A percentile compares a stretch with the other conserved stretches of the same genome.
Evolutionary conservation across 2,797 vertebrate genomes (phyloP).

Genomic region (Rhinoraja longicauda): DNA sequence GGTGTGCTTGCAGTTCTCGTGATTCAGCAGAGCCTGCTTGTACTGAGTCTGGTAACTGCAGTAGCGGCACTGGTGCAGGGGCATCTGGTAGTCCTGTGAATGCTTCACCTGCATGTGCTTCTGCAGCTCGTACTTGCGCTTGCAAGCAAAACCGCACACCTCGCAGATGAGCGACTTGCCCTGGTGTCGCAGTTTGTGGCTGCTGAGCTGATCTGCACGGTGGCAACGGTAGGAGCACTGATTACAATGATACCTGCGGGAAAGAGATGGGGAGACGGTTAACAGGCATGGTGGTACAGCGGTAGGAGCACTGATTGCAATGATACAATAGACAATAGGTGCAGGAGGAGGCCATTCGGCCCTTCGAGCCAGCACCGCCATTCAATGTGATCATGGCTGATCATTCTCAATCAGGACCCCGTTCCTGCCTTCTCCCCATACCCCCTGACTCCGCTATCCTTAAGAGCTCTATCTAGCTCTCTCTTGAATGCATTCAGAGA

Average conservation of each 20-base stretch:
- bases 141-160: constrained; percentile 89
- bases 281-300: too few species aligned
- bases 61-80: constrained; percentile 77
- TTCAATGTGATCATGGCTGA: too few species aligned
- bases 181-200: constrained; percentile 93
- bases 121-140: constrained; percentile 86
- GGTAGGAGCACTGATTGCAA: too few species aligned
- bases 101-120: constrained; percentile 88
- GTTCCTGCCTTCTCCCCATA: too few species aligned
- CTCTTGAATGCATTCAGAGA: too few species aligned
- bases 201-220: constrained; percentile 89
- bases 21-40: constrained; percentile 84
- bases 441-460: too few species aligned
- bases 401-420: too few species aligned
- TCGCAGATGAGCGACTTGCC: constrained; percentile 90
- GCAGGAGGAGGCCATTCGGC: too few species aligned
- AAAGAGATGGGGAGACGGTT: constrained; percentile 38
- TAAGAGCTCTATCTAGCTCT: too few species aligned
- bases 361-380: too few species aligned
- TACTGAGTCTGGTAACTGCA: constrained; percentile 82
- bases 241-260: constrained; percentile 81
- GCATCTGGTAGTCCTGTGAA: constrained; percentile 56
- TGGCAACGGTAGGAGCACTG: constrained; percentile 90
- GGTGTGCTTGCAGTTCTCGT: constrained; percentile 95
- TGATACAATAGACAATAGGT: too few species aligned